Evolutionary conservation across 2,113 vertebrate species (phyloP), one percentile per base, ranked within the genome.

Genomic region (Myrmecophaga tridactyla): DNA sequence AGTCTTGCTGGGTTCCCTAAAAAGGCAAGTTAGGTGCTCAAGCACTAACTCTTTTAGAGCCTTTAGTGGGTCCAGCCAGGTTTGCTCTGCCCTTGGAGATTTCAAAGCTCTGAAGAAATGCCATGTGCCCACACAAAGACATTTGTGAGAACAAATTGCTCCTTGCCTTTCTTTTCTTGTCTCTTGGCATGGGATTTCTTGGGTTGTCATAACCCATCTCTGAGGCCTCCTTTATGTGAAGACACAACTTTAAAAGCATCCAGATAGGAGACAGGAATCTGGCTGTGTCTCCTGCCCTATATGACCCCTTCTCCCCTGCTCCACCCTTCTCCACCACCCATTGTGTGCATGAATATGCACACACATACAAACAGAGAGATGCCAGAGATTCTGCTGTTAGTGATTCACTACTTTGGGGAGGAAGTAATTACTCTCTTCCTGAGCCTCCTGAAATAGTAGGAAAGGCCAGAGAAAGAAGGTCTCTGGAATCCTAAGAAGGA

Each of bases 351-450:
- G 13, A 7, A 17, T 15, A 21, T 15, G 1, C 9, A 3, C 10
- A 2, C 7, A 6, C 4, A 14, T 8, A 31, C 11, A 13, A n/a
- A 46, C 25, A 48, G 51, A 27, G 56, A 67, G 41, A 41, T 36
- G 0, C 43, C 53, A 65, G 29, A 36, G 81, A 72, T 65, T n/a
- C 78, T 92, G 39, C 18, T 31, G 36, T 46, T 53, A 85, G 70
- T 77, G 51, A 75, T 25, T 82, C 31, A 65, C 43, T 84, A 14
- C 62, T 84, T 70, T 62, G 15, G 21, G 43, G 72, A 41, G 23
- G 53, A 73, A 41, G 17, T 72, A 93, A 81, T 81, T 48, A 31
- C 48, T 81, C 29, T 90, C 39, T 77, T 63, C 51, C 85, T 60
- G 17, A 62, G 31, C 83, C 77, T 63, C 13, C 43, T 23, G 36